Conservation (phyloP, 1,140 invertebrate species). For the Lucilia sericata region DNA sequence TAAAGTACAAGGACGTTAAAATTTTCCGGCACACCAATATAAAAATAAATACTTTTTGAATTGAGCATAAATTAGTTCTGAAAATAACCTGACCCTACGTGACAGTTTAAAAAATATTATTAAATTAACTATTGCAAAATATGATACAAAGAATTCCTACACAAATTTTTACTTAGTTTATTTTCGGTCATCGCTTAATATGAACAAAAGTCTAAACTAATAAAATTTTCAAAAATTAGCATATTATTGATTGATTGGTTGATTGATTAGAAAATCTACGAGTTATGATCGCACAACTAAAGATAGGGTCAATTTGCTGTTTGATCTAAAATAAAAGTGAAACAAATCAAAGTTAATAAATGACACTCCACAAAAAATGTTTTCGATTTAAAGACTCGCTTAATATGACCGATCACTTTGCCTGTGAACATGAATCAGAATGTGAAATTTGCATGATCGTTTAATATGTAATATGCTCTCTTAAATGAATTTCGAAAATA, state of each 20-base stretch:
- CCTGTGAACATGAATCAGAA: too few species aligned
- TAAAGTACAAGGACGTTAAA: too few species aligned
- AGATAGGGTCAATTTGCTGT: slow-evolving; percentile 24
- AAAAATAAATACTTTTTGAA: too few species aligned
- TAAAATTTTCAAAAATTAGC: background rate
- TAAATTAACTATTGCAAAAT: background rate
- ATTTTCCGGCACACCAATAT: too few species aligned
- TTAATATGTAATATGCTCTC: too few species aligned
- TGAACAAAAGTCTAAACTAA: background rate
- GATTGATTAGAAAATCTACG: slow-evolving; percentile 25
- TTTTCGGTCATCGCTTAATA: background rate
- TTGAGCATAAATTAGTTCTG: too few species aligned
- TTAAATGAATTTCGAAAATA: too few species aligned
- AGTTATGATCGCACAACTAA: background rate
- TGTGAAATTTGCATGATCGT: too few species aligned
- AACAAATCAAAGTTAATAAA: slow-evolving; percentile 38
- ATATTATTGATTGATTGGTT: slow-evolving; percentile 35
- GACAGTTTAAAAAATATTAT: too few species aligned
- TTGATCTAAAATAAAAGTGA: slow-evolving; percentile 1
- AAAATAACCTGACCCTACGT: too few species aligned
- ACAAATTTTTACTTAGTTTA: background rate
- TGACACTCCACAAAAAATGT: background rate
- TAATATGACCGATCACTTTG: too few species aligned
- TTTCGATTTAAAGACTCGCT: background rate
- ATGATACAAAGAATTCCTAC: background rate